Conservation (phyloP, 2,797 vertebrate species). For the Carcharodon carcharias region DNA sequence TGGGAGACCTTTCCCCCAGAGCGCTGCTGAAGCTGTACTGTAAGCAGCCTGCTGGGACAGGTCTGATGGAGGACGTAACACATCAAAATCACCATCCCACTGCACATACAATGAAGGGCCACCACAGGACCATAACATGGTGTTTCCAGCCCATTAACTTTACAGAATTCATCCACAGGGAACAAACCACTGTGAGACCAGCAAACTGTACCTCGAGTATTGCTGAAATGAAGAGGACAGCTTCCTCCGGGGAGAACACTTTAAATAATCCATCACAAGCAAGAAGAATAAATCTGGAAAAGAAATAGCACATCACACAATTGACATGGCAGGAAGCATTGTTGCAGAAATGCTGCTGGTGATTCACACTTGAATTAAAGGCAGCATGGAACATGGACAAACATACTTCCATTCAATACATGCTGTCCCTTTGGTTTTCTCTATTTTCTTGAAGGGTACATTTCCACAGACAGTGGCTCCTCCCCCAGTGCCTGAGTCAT, state of each 20-base stretch:
- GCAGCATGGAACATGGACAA: too few species aligned
- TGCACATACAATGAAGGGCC: not conserved
- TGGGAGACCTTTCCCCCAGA: not conserved
- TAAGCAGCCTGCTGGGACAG: not conserved
- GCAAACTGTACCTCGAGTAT: constrained; percentile 69
- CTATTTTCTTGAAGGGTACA: not conserved
- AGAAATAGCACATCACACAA: constrained; percentile 22
- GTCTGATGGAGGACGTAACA: not conserved
- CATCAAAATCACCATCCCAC: not conserved
- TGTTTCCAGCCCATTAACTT: not conserved
- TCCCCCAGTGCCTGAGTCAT: not conserved
- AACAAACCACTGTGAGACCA: not conserved
- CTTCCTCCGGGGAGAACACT: constrained; percentile 88
- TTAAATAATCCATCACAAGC: constrained; percentile 94
- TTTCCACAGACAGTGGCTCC: not conserved
- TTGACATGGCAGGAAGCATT: not conserved
- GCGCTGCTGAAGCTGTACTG: not conserved
- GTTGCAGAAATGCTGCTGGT: not conserved
- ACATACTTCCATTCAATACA: not conserved
- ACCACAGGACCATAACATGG: not conserved
- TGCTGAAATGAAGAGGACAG: constrained; percentile 75
- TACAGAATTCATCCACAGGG: not conserved
- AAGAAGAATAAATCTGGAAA: constrained; percentile 79
- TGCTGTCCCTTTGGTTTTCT: not conserved
- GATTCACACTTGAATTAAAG: not conserved